phyloP scores from a whole-genome alignment of 2,797 vertebrate species.

The Muraenolepis orangiensis region DNA sequence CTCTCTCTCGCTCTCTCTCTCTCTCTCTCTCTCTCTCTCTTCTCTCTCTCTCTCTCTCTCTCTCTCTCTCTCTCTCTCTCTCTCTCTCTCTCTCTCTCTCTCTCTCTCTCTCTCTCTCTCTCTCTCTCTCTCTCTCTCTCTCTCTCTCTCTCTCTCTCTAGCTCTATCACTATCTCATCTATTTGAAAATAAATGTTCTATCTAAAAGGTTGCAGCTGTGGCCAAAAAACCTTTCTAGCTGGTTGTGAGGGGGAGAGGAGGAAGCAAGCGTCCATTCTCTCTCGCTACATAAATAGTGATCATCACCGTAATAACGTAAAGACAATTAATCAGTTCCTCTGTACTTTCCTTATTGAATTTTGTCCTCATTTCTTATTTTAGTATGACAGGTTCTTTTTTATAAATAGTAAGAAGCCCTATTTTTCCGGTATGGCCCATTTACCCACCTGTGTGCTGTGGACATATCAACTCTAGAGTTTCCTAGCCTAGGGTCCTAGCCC shows the following conservation, averaged over 20 bases:
- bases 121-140: conserved; percentile 52
- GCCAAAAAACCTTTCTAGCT: conserved; percentile 60
- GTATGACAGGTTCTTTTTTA: conserved; percentile 9
- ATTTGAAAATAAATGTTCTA: conserved; percentile 65
- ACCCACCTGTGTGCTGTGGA: not conserved
- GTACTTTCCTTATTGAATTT: conserved; percentile 16
- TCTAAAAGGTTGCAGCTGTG: conserved; percentile 47
- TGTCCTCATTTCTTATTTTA: conserved; percentile 49
- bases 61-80: conserved; percentile 1
- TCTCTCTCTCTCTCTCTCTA: conserved; percentile 49
- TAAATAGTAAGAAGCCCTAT: not conserved
- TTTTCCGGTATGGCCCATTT: not conserved
- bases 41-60: conserved; percentile 41
- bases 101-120: conserved; percentile 42
- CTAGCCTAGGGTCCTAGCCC: not conserved
- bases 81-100: conserved; percentile 43
- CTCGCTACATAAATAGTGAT: conserved; percentile 46
- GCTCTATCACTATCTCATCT: conserved; percentile 34
- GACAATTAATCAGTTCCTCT: conserved; percentile 53
- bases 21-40: conserved; percentile 52
- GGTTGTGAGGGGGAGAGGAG: conserved; percentile 14
- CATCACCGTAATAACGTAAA: conserved; percentile 49
- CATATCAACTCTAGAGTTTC: not conserved
- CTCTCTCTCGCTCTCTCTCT: conserved; percentile 51
- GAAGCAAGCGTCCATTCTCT: conserved; percentile 24